Evolutionary conservation across 2,797 vertebrate species (phyloP).

Genomic region (Rhinogobio ventralis): DNA sequence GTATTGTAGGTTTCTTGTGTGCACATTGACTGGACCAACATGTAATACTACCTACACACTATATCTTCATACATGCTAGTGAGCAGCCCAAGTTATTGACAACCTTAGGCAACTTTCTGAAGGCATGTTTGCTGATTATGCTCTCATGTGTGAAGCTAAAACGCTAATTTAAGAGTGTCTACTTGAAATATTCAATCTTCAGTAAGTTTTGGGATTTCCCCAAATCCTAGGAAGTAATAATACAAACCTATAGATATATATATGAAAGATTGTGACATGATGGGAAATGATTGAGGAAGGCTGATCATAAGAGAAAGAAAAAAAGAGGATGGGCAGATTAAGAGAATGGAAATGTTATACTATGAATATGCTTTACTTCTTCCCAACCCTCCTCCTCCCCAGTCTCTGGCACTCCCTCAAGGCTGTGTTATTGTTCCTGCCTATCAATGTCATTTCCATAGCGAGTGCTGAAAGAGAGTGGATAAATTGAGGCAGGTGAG

Average conservation of each 20-base stretch:
- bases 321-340: constrained; percentile 44
- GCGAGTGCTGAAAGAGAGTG: constrained; percentile 65
- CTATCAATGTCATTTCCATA: constrained; percentile 67
- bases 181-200: not conserved
- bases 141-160: not conserved
- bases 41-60: not conserved
- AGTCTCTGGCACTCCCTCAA: constrained; percentile 62
- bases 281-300: not conserved
- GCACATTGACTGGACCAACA: not conserved
- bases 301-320: constrained; percentile 9
- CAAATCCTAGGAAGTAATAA: not conserved
- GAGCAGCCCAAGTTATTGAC: not conserved
- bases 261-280: not conserved
- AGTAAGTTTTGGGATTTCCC: not conserved
- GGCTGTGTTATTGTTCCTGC: constrained; percentile 62
- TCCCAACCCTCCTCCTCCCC: constrained; percentile 10
- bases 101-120: not conserved
- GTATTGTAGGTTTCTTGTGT: not conserved
- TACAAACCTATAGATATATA: not conserved
- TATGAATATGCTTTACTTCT: constrained; percentile 45
- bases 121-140: not conserved
- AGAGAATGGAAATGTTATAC: constrained; percentile 54
- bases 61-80: not conserved
- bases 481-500: constrained; percentile 70
- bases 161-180: not conserved